phyloP scores from a whole-genome alignment of 2,797 vertebrate genomes.

The Lacerta agilis region DNA sequence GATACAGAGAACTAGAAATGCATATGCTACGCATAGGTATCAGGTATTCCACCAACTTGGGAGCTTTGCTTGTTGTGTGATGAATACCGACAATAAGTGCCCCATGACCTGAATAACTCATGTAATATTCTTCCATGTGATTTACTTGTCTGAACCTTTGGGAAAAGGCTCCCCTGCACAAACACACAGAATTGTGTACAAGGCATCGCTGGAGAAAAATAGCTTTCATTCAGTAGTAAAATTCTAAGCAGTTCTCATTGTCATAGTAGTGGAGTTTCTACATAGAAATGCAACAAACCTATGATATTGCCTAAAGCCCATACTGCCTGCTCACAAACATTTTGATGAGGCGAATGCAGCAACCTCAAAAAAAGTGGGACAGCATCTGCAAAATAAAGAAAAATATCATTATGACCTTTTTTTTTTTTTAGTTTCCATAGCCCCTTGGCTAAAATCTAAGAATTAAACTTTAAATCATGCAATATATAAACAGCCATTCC shows the following conservation, averaged over 20 bases:
- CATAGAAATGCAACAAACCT: slow-evolving; percentile 77
- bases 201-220: neutral
- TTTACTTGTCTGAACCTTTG: neutral
- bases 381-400: slow-evolving; percentile 83
- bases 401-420: neutral
- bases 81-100: neutral
- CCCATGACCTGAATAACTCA: neutral
- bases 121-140: neutral
- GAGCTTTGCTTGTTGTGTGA: neutral
- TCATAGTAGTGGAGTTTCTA: neutral
- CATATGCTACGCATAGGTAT: no score
- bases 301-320: slow-evolving; percentile 99
- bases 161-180: neutral
- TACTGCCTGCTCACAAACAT: slow-evolving; percentile 98
- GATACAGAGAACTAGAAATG: neutral
- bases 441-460: neutral
- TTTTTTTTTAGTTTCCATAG: neutral
- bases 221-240: slow-evolving; percentile 1
- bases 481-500: neutral
- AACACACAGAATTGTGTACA: neutral
- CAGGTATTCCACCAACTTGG: neutral
- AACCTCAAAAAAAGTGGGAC: slow-evolving; percentile 96
- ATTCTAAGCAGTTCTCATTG: neutral
- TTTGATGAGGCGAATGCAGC: slow-evolving; percentile 97
- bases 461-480: neutral